Evolutionary conservation across 1,140 invertebrate genomes (phyloP).

Genomic region (Drosophila sp.): DNA sequence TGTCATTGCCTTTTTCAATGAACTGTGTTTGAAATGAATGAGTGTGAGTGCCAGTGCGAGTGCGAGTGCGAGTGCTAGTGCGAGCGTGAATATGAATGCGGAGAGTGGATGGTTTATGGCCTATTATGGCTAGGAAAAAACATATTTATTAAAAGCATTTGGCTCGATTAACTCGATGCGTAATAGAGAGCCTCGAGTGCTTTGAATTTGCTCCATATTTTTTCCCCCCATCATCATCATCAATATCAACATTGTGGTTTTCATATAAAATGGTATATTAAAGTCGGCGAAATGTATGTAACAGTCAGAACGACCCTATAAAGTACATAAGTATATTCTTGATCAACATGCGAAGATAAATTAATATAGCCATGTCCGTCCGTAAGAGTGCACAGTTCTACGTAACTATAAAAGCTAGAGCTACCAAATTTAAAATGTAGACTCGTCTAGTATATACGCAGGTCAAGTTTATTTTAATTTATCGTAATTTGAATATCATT

Average conservation of each 20-base stretch:
- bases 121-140: slow-evolving; percentile 11
- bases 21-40: slow-evolving; percentile 11
- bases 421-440: too few species aligned
- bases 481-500: too few species aligned
- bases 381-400: too few species aligned
- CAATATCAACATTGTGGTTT: background rate
- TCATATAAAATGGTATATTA: too few species aligned
- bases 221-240: background rate
- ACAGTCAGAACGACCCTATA: too few species aligned
- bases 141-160: slow-evolving; percentile 23
- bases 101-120: slow-evolving; percentile 16
- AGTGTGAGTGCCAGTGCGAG: background rate
- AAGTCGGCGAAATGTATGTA: too few species aligned
- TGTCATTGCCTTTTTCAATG: slow-evolving; percentile 21
- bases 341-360: too few species aligned
- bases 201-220: slow-evolving; percentile 9
- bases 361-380: too few species aligned
- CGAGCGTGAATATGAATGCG: background rate
- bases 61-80: background rate
- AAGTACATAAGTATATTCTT: too few species aligned
- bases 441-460: too few species aligned
- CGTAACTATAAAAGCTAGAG: too few species aligned
- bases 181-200: slow-evolving; percentile 6
- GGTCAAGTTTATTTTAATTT: too few species aligned
- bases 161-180: slow-evolving; percentile 14